Evolutionary conservation across 1,140 invertebrate species (phyloP).

Genomic region (Penaeus indicus): DNA sequence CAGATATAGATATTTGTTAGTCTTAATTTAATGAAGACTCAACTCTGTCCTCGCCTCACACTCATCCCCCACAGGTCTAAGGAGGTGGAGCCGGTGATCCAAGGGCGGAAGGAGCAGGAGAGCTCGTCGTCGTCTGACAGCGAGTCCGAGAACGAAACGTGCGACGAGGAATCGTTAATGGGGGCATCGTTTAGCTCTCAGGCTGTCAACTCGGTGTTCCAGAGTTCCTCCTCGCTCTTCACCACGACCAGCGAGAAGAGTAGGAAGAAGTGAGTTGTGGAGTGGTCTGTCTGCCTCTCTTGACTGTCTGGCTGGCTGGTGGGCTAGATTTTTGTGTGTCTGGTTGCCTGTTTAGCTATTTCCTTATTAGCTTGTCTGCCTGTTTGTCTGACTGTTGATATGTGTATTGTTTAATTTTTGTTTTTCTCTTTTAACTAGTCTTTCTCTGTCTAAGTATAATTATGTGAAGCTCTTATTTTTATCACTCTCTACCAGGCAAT

Average conservation of each 20-base stretch:
- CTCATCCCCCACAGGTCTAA: neutral
- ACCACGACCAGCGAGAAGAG: conserved; percentile 47
- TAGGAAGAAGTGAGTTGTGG: conserved; percentile 52
- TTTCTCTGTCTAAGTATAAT: too few species aligned
- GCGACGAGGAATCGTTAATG: conserved; percentile 17
- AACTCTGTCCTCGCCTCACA: neutral
- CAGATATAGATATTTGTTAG: too few species aligned
- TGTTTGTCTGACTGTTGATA: too few species aligned
- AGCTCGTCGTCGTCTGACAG: conserved; percentile 25
- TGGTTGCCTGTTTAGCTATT: too few species aligned
- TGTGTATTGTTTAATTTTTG: too few species aligned
- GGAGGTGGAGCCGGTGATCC: conserved; percentile 36
- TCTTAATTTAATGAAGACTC: too few species aligned
- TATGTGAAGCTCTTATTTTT: too few species aligned
- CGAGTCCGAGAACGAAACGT: conserved; percentile 39
- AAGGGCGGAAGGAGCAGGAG: conserved; percentile 35
- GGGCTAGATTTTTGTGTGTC: too few species aligned
- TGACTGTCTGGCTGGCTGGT: neutral
- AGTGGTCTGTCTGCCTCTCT: too few species aligned
- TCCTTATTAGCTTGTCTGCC: too few species aligned
- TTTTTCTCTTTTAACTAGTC: too few species aligned
- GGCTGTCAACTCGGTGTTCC: conserved; percentile 32
- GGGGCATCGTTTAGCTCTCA: conserved; percentile 46
- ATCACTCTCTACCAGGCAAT: too few species aligned
- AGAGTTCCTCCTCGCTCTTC: conserved; percentile 43